phyloP scores from a whole-genome alignment of 2,797 vertebrate species.

The Heliangelus exortis region DNA sequence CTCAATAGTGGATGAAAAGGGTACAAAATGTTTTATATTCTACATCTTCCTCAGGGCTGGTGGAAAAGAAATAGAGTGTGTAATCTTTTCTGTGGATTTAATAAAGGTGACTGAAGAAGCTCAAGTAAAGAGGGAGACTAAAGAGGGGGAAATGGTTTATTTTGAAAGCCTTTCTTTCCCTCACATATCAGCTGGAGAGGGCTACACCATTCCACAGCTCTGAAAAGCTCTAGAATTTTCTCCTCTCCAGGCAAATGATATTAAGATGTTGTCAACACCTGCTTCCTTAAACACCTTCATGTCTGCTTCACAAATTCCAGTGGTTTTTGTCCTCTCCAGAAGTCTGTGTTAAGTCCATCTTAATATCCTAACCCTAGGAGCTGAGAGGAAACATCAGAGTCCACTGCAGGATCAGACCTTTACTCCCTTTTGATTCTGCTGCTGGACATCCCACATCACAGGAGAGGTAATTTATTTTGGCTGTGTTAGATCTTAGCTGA shows the following conservation, averaged over 20 bases:
- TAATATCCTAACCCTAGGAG: conserved; percentile 76
- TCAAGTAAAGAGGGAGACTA: neutral
- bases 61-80: neutral
- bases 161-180: neutral
- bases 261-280: neutral
- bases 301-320: neutral
- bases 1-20: neutral
- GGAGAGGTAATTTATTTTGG: conserved; percentile 69
- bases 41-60: neutral
- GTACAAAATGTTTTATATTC: neutral
- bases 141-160: neutral
- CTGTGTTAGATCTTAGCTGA: neutral
- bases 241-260: neutral
- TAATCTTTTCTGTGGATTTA: neutral
- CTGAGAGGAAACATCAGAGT: conserved; percentile 87
- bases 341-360: neutral
- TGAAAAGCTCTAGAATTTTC: neutral
- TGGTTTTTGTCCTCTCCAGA: neutral
- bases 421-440: conserved; percentile 78
- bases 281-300: neutral
- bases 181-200: neutral
- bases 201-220: neutral
- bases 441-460: neutral
- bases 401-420: conserved; percentile 85
- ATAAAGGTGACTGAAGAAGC: neutral